Conservation (phyloP, 1,140 invertebrate species). For the Drosophila rhopaloa region DNA sequence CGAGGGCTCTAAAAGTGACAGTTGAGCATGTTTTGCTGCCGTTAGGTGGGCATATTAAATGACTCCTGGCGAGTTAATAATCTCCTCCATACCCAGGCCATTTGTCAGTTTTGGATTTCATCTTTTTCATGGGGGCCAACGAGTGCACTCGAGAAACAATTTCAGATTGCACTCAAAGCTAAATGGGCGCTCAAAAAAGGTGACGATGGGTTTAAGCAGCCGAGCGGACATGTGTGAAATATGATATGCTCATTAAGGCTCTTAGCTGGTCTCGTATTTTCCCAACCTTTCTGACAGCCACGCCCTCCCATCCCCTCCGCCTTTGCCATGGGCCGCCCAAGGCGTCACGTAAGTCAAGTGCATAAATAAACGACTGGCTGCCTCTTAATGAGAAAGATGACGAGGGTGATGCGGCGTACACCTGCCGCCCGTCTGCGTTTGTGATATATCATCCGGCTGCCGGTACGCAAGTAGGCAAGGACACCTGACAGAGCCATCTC, state of each 20-base stretch:
- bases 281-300: conserved; percentile 3
- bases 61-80: conserved; percentile 24
- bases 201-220: conserved; percentile 47
- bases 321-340: conserved; percentile 6
- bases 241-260: conserved; percentile 75
- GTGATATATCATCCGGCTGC: conserved; percentile 61
- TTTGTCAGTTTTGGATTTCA: conserved; percentile 40
- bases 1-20: conserved; percentile 9
- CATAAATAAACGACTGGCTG: conserved; percentile 71
- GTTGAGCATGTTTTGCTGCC: conserved; percentile 24
- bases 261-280: conserved; percentile 5
- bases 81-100: conserved; percentile 1
- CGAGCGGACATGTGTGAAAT: conserved; percentile 63
- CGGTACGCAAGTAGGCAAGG: conserved; percentile 31
- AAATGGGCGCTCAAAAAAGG: conserved; percentile 25
- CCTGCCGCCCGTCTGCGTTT: conserved; percentile 58
- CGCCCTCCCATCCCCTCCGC: neutral
- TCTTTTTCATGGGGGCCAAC: conserved; percentile 1
- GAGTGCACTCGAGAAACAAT: conserved; percentile 56
- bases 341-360: conserved; percentile 67
- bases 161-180: conserved; percentile 55
- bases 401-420: conserved; percentile 70
- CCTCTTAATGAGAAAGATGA: conserved; percentile 53
- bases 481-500: conserved; percentile 17
- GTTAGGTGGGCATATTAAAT: conserved; percentile 33